These are phyloP conservation scores for Orientallactaga sibirica DNA, from an alignment of 2,797 vertebrate genomes.

Conservation along the genomic window DNA sequence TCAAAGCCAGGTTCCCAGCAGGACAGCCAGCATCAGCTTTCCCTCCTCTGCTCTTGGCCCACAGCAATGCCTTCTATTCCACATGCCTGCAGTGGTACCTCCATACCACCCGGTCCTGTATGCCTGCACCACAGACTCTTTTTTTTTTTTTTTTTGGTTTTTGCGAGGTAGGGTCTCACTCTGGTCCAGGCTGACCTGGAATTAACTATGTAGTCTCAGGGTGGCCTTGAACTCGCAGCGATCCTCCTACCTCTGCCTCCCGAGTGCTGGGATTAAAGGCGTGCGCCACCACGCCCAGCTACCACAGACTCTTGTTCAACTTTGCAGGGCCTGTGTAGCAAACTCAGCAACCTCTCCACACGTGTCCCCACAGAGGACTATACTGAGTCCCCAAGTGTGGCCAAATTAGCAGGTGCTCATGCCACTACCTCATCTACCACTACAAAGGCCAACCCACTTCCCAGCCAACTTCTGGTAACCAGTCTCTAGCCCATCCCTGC, in stretches of 20 bases:
- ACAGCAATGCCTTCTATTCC: rapidly evolving
- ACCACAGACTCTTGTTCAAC: background rate
- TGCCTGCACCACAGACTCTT: background rate
- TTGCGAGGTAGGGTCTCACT: too few relatives aligned
- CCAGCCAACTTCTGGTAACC: background rate
- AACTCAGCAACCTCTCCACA: background rate
- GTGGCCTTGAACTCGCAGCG: too few relatives aligned
- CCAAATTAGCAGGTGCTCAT: background rate
- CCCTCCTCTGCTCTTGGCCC: background rate
- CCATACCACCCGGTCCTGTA: background rate
- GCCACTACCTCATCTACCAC: background rate
- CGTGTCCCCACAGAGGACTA: background rate
- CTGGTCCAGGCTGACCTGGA: too few relatives aligned
- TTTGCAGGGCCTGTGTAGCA: background rate
- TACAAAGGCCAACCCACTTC: background rate
- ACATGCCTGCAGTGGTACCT: background rate
- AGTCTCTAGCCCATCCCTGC: background rate
- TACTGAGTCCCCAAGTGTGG: background rate
- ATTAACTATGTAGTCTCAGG: too few relatives aligned
- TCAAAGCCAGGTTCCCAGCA: background rate
- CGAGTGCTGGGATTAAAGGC: too few relatives aligned
- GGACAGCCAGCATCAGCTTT: background rate
- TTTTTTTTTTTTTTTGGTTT: too few relatives aligned
- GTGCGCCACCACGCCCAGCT: too few relatives aligned
- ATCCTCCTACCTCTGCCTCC: too few relatives aligned